These are phyloP conservation scores for Pao palembangensis DNA, from an alignment of 2,113 vertebrate species.

Conservation along the genomic window DNA sequence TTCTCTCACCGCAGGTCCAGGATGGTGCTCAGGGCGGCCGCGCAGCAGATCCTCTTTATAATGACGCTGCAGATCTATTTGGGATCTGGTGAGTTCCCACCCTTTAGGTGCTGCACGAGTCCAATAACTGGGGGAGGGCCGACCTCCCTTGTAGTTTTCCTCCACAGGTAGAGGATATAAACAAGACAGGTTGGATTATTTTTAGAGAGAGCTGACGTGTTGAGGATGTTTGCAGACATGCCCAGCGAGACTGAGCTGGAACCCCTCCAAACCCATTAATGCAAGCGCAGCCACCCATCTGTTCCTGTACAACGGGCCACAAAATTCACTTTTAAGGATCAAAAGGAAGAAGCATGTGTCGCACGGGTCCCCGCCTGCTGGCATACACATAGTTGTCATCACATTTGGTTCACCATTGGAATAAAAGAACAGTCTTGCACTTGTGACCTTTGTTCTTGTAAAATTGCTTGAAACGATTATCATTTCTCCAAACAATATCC, in stretches of 20 bases:
- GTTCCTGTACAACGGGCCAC: conserved; percentile 51
- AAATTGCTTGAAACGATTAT: not conserved
- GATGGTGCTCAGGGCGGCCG: conserved; percentile 53
- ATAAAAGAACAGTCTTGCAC: not conserved
- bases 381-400: conserved; percentile 3
- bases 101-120: not conserved
- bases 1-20: conserved; percentile 50
- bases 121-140: not conserved
- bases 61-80: conserved; percentile 51
- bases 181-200: conserved; percentile 24
- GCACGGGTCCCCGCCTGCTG: conserved; percentile 30
- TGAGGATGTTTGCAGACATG: conserved; percentile 60
- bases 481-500: not conserved
- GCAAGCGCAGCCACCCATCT: conserved; percentile 60
- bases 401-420: not conserved
- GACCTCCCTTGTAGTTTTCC: not conserved
- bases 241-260: conserved; percentile 55
- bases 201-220: conserved; percentile 41
- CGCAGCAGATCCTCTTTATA: conserved; percentile 34
- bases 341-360: conserved; percentile 40
- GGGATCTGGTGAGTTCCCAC: conserved; percentile 54
- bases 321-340: conserved; percentile 52
- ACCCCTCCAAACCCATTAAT: conserved; percentile 58
- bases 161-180: not conserved
- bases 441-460: not conserved